A percentile compares a stretch with the other conserved stretches of the same genome.
Evolutionary conservation across 2,888 invertebrate species (phyloP).

Genomic region (Cactoblastis cactorum): DNA sequence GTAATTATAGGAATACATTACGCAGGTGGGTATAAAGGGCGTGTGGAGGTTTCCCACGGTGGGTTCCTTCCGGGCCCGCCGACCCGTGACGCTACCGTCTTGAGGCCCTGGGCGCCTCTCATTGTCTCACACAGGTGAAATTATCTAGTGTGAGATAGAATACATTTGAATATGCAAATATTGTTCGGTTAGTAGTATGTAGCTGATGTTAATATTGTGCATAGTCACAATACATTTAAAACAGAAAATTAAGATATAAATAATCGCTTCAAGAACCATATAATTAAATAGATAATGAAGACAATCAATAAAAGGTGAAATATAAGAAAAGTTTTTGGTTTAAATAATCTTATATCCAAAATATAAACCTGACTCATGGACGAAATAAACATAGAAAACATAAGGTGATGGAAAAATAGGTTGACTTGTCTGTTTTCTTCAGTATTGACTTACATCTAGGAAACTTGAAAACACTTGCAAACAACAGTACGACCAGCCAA

Average conservation of each 20-base stretch:
- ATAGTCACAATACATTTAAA: neutral
- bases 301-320: no score
- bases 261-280: neutral
- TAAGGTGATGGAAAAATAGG: no score
- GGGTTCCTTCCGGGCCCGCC: constrained; percentile 71
- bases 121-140: constrained; percentile 34
- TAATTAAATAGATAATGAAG: neutral
- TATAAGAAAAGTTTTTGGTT: no score
- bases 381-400: no score
- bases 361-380: no score
- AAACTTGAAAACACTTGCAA: no score
- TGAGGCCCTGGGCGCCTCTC: constrained; percentile 46
- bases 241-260: neutral
- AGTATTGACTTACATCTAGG: no score
- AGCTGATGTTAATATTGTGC: neutral
- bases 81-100: constrained; percentile 75
- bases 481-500: constrained; percentile 25
- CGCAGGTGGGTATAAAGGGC: constrained; percentile 52
- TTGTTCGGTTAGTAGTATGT: neutral
- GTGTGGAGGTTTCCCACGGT: constrained; percentile 57
- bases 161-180: constrained; percentile 5
- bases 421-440: no score
- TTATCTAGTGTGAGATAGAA: constrained; percentile 6
- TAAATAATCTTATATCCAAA: no score
- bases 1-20: constrained; percentile 44